Evolutionary conservation across 2,113 vertebrate species (phyloP).

Genomic region (Hyaena hyaena): DNA sequence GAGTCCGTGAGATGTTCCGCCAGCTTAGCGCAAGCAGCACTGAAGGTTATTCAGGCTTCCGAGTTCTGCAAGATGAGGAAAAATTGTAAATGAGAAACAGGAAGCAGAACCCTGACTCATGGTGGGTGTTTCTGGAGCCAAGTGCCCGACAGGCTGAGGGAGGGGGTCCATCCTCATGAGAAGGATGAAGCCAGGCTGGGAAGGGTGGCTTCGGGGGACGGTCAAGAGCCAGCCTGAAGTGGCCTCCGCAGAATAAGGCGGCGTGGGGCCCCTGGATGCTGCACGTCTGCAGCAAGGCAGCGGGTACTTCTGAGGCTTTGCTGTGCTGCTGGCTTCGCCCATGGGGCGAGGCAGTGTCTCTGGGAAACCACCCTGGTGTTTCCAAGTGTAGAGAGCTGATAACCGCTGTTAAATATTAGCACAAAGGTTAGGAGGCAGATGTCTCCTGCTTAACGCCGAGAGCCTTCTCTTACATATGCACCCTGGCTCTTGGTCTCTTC

Average conservation of each 20-base stretch:
- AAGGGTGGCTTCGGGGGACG: neutral
- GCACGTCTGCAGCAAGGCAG: neutral
- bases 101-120: slow-evolving; percentile 46
- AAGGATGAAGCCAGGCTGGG: slow-evolving; percentile 12
- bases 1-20: neutral
- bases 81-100: slow-evolving; percentile 41
- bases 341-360: neutral
- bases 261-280: neutral
- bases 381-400: neutral
- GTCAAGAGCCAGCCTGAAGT: neutral
- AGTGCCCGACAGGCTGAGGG: slow-evolving; percentile 48
- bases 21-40: neutral
- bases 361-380: neutral
- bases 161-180: neutral
- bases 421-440: neutral
- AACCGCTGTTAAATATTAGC: neutral
- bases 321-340: neutral
- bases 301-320: neutral
- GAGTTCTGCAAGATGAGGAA: neutral
- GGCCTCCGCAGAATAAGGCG: neutral
- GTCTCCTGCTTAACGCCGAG: neutral
- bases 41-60: neutral
- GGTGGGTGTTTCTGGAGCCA: slow-evolving; percentile 35
- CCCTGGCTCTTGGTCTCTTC: neutral
- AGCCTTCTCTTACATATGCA: neutral